These are phyloP conservation scores for Grus americana DNA, from an alignment of 2,113 vertebrate genomes.

Conservation along the genomic window DNA sequence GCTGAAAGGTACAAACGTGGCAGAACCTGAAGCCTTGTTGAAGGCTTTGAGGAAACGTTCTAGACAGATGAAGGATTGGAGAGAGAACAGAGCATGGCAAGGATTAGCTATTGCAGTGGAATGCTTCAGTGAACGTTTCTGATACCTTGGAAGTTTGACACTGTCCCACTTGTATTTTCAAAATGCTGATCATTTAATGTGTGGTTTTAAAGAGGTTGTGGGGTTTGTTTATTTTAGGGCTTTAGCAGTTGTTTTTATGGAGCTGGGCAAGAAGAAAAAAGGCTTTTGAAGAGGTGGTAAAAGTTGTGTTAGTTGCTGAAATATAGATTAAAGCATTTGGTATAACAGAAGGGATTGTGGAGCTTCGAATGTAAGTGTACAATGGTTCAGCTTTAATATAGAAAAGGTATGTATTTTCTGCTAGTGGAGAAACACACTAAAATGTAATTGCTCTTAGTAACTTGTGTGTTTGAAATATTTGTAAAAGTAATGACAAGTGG, in stretches of 20 bases:
- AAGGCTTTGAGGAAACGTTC: background rate
- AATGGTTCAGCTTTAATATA: background rate
- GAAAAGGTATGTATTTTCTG: background rate
- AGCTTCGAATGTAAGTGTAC: background rate
- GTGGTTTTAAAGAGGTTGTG: background rate
- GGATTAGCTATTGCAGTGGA: background rate
- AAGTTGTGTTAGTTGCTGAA: background rate
- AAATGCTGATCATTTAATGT: background rate
- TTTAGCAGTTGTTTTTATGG: background rate
- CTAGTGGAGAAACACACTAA: background rate
- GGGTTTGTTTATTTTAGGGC: background rate
- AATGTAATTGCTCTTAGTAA: background rate
- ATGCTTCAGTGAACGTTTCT: background rate
- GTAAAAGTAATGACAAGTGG: background rate
- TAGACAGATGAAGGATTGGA: background rate
- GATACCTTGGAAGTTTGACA: background rate
- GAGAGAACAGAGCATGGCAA: background rate
- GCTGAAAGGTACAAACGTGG: background rate
- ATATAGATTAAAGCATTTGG: background rate
- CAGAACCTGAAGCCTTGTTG: background rate
- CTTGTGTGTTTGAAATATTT: background rate
- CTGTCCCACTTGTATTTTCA: background rate
- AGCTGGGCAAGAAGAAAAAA: background rate
- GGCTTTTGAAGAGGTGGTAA: background rate
- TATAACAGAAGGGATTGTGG: background rate